Conservation (phyloP, 1,140 invertebrate genomes). For the Frieseomelitta varia region DNA sequence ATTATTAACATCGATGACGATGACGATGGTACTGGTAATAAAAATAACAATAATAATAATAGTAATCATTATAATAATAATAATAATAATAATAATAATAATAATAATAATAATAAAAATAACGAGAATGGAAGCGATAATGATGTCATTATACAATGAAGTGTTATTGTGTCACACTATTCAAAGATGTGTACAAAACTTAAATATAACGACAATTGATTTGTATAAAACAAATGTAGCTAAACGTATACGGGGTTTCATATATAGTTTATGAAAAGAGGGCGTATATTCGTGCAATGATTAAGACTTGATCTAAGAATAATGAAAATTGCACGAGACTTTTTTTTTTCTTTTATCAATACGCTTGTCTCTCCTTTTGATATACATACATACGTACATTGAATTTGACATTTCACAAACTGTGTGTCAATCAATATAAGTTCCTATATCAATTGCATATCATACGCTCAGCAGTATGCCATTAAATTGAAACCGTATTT, state of each 20-base stretch:
- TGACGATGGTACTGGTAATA: not conserved
- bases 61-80: not conserved
- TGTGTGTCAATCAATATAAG: not conserved
- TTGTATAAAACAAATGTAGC: slow-evolving; percentile 28
- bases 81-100: too few species aligned
- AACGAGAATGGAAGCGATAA: slow-evolving; percentile 8
- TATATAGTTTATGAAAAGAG: slow-evolving; percentile 16
- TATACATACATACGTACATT: not conserved
- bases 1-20: not conserved
- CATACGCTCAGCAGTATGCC: not conserved
- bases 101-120: slow-evolving; percentile 1
- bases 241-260: not conserved
- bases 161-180: slow-evolving; percentile 14
- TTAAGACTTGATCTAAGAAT: not conserved
- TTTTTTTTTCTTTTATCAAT: slow-evolving; percentile 7
- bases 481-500: not conserved
- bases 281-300: not conserved
- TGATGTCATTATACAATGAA: slow-evolving; percentile 17
- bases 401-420: not conserved
- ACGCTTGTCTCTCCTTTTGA: not conserved
- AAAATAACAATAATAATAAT: not conserved
- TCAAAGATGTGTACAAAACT: slow-evolving; percentile 34
- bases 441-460: not conserved
- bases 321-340: not conserved
- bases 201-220: slow-evolving; percentile 14